Evolutionary conservation across 2,113 vertebrate species (phyloP).

Genomic region (Oreotrochilus melanogaster): DNA sequence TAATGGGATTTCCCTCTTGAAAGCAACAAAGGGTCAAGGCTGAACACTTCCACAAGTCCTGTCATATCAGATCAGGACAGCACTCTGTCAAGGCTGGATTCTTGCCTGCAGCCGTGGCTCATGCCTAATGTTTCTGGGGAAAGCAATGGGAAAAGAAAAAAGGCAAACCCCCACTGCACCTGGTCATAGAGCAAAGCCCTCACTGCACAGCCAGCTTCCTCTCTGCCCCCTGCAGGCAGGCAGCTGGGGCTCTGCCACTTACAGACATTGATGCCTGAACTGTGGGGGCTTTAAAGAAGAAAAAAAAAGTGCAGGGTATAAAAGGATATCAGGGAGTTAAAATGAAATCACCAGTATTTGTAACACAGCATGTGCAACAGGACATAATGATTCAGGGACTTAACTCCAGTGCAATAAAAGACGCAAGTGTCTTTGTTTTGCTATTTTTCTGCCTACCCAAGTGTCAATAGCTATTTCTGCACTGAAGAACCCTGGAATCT

Average conservation of each 20-base stretch:
- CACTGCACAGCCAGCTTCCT: neutral
- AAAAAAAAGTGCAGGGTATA: neutral
- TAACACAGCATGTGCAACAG: neutral
- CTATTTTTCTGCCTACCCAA: neutral
- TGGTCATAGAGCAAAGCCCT: neutral
- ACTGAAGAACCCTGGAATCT: neutral
- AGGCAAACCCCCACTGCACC: neutral
- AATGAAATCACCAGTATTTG: neutral
- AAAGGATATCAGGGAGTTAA: neutral
- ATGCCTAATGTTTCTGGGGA: neutral
- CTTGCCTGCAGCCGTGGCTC: constrained; percentile 11
- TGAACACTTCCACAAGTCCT: constrained; percentile 3
- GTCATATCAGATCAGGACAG: neutral
- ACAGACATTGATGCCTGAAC: neutral
- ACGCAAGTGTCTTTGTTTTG: neutral
- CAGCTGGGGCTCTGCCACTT: neutral
- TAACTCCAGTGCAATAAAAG: neutral
- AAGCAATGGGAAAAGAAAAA: neutral
- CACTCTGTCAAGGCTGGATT: neutral
- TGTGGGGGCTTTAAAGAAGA: neutral
- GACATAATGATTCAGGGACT: neutral
- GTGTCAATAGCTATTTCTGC: neutral
- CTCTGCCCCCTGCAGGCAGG: neutral
- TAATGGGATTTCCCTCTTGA: constrained; percentile 2
- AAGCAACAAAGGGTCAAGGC: neutral